phyloP scores from a whole-genome alignment of 35 echinoderm and acorn worm species.

The Chiridota heheva region DNA sequence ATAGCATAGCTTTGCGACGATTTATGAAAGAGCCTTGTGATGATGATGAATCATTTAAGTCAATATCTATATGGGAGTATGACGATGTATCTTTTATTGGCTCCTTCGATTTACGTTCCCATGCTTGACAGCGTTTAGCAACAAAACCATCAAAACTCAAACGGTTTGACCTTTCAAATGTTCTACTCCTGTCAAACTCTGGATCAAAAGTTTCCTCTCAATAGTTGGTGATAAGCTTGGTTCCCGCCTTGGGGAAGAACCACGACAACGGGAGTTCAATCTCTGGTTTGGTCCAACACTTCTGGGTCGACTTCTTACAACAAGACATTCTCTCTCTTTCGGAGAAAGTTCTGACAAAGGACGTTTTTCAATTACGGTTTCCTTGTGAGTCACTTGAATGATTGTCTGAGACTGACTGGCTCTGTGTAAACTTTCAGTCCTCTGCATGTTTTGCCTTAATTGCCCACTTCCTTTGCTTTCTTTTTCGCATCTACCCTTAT shows the following conservation, averaged over 20 bases:
- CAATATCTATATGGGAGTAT: constrained; percentile 30
- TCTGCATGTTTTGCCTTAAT: constrained; percentile 20
- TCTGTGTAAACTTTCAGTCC: constrained; percentile 10
- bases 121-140: constrained; percentile 30
- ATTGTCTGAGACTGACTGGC: constrained; percentile 19
- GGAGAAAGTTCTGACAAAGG: constrained; percentile 20
- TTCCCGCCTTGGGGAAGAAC: constrained; percentile 6
- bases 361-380: constrained; percentile 34
- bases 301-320: constrained; percentile 12
- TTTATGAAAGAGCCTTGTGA: constrained; percentile 16
- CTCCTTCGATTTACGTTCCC: constrained; percentile 37
- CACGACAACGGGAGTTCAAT: constrained; percentile 7
- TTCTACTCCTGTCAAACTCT: constrained; percentile 28
- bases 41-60: constrained; percentile 15
- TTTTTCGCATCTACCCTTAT: neutral
- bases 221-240: constrained; percentile 25
- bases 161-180: constrained; percentile 22
- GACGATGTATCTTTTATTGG: neutral
- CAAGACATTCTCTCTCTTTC: neutral
- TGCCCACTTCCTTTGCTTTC: neutral
- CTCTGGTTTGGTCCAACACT: constrained; percentile 41
- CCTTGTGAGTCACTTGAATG: constrained; percentile 35
- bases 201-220: constrained; percentile 2
- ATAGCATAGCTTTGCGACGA: constrained; percentile 42
- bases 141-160: constrained; percentile 20